Base-by-base conservation (phyloP, 2,888 invertebrate genomes). In the Meandrusa payeni region DNA sequence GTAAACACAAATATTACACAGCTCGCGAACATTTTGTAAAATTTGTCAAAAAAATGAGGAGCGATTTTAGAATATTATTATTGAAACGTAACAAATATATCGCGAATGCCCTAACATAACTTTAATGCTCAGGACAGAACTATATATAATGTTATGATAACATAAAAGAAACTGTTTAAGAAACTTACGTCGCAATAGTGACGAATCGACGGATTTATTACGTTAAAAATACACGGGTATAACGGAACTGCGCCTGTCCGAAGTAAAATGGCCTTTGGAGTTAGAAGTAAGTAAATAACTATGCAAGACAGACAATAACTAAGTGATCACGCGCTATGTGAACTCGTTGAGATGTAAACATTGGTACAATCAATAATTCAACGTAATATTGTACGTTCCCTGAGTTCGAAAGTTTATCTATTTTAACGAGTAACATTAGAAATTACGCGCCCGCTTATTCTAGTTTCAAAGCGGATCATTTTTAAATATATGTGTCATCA, bases 1-100 rank as follows among this genome's bases (percentile, higher is more conserved):
- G 71, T 75, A 76, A 77, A 78, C 75, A 76, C 55, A 61, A 48
- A 55, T 61, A 69, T 72, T 67, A 64, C 54, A 47, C 53, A 54
- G 50, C 44, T 53, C 43, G 49, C 51, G 52, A 54, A 50, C 57
- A 58, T 59, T 46, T 6, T 11, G 1, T 20, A 17, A 2, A 6
- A 10, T n/a, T 29, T 7, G n/a, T 17, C 11, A 15, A 15, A 15
- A n/a, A n/a, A n/a, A n/a, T n/a, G n/a, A n/a, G n/a, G n/a, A n/a
- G n/a, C n/a, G n/a, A n/a, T n/a, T n/a, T n/a, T n/a, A n/a, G n/a
- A n/a, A n/a, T n/a, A n/a, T n/a, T n/a, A n/a, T n/a, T n/a, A n/a
- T n/a, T n/a, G n/a, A n/a, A n/a, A n/a, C n/a, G n/a, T n/a, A n/a
- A n/a, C n/a, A 9, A 31, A 6, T 9, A 11, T 20, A 5, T 5